Base-by-base conservation (phyloP, 2,888 invertebrate species). In the Corbicula japonica region DNA sequence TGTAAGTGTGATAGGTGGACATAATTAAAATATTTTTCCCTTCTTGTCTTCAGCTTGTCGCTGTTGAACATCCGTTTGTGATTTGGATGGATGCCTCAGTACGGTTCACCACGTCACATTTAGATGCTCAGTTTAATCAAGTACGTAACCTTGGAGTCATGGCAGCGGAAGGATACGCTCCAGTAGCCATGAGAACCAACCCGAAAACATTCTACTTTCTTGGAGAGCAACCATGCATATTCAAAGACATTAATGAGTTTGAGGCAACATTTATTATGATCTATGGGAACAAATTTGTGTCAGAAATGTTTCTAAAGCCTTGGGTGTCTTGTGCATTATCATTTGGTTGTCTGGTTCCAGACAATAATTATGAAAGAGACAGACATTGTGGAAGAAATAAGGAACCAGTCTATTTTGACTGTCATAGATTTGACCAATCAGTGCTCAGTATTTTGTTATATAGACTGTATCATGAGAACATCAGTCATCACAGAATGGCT, bases 341-440 rank as follows among this genome's bases (percentile, higher is more conserved):
- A 21, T 38, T 69, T 8, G 83, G 80, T 23, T 83, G 83, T 56
- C 50, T 83, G 70, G 66, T 83, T 26, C 80, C 83, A 0, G 61
- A 74, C 26, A n/a, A 41, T 50, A 62, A 62, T 32, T 34, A 58
- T 28, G 18, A 41, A 28, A 56, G 58, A 41, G 71, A 72, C 52
- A 21, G 71, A n/a, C 5, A 52, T n/a, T 83, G 83, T 69, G 30
- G 44, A 38, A 30, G 35, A 38, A 38, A 28, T 21, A 30, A 54
- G 34, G 61, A 61, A 70, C 35, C 52, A 48, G 54, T 52, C 23
- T 76, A 79, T 41, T 73, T 76, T 68, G 58, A 63, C 18, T 83
- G 83, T 66, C 83, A 83, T 32, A 61, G 83, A 56, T 83, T 80
- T 46, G 83, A 83, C 78, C 83, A 83, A 52, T 83, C 83, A 66